Evolutionary conservation across 2,797 vertebrate genomes (phyloP), one percentile per base, ranked within the genome.

Genomic region (Bucorvus abyssinicus): DNA sequence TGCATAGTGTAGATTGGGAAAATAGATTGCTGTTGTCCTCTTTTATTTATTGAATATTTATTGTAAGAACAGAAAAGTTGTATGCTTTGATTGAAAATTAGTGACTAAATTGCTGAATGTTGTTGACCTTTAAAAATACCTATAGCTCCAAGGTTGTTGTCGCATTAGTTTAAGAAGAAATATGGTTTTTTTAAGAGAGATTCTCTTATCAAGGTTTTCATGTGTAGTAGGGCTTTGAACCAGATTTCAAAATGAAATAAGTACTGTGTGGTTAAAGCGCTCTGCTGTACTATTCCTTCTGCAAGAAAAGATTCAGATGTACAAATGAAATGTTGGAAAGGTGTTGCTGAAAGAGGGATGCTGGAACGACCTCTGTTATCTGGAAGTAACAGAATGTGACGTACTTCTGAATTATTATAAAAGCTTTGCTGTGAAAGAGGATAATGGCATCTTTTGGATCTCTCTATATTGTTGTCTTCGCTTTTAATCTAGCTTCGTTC

Each of bases 31-130:
- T 0, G 2, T 50, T 19, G 50, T 85, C 29, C 80, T 12, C 14
- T 14, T 69, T 91, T 88, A 68, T 92, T 97, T 68, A 55, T 56
- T 47, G 6, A 61, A 77, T 89, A 75, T 90, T 97, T 71, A 49
- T 56, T 47, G 7, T 59, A 77, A 40, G 12, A 26, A 34, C 12
- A 80, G 21, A 40, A 61, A 86, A 63, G 0, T 52, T 14, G 21
- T 2, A 30, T 30, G 24, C 10, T 74, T 79, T 55, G 8, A 18
- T 19, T 59, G 40, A 65, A 86, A 93, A 77, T 78, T 7, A 78
- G 8, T 83, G 7, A 44, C 5, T 77, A 29, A 76, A 19, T 64
- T 67, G 19, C 27, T 71, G 34, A 59, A 52, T 71, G 9, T 60
- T 84, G n/a, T 23, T 64, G 27, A 14, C 10, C 14, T 75, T 85